Conservation (phyloP, 2,888 invertebrate genomes). For the Tenthredo distinguenda region DNA sequence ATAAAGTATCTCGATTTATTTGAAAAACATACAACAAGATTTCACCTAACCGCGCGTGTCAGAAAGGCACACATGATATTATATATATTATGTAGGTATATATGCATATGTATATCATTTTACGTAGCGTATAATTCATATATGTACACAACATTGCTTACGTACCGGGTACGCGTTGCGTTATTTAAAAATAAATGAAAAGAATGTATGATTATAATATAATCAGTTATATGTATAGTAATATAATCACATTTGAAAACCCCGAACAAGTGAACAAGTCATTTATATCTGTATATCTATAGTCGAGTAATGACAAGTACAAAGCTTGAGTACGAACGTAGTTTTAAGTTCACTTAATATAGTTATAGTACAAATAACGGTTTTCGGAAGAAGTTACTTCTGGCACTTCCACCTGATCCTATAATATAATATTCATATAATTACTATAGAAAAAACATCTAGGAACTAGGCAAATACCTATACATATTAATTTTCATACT, state of each 20-base stretch:
- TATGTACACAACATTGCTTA: conserved; percentile 36
- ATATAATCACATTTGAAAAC: conserved; percentile 17
- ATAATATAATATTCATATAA: conserved; percentile 3
- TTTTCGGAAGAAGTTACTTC: conserved; percentile 26
- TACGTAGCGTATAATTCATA: conserved; percentile 39
- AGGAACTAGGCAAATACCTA: conserved; percentile 33
- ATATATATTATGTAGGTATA: conserved; percentile 55
- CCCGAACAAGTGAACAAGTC: conserved; percentile 9
- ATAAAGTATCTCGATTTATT: conserved; percentile 66
- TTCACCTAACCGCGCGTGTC: conserved; percentile 74
- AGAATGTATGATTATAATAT: not conserved
- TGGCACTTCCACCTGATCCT: conserved; percentile 21
- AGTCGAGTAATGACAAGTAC: conserved; percentile 16
- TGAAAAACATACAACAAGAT: conserved; percentile 77
- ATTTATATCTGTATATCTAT: conserved; percentile 5
- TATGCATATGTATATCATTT: conserved; percentile 37
- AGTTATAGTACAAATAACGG: not conserved
- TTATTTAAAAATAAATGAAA: not conserved
- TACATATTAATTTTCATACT: conserved; percentile 31
- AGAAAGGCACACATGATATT: conserved; percentile 74
- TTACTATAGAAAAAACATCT: conserved; percentile 41
- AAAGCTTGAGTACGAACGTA: conserved; percentile 25
- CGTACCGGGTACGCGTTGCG: not conserved
- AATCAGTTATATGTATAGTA: not conserved
- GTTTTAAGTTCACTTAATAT: not conserved